Evolutionary conservation across 2,113 vertebrate species (phyloP).

Genomic region (Macquaria ambigua): DNA sequence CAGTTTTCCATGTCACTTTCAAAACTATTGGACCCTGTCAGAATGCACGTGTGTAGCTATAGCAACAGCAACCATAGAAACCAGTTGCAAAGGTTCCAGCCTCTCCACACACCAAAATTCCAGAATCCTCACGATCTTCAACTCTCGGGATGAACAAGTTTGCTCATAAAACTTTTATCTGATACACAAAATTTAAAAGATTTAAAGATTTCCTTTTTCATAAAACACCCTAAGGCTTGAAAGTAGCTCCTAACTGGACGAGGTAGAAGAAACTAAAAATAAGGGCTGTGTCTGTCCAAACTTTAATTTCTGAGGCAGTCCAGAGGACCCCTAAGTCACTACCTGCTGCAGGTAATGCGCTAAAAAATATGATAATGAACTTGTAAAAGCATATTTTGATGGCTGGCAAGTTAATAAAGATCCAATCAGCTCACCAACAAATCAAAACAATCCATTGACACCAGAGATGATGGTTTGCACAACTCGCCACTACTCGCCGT

Average conservation of each 20-base stretch:
- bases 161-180: not conserved
- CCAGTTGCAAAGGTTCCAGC: slow-evolving; percentile 6
- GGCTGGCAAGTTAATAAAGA: not conserved
- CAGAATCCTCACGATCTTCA: not conserved
- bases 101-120: not conserved
- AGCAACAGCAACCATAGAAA: slow-evolving; percentile 10
- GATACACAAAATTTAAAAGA: not conserved
- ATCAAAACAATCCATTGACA: slow-evolving; percentile 3
- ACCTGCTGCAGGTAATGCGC: not conserved
- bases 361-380: not conserved
- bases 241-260: not conserved
- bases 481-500: not conserved
- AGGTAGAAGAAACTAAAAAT: not conserved
- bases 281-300: not conserved
- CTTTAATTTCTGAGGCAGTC: not conserved
- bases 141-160: not conserved
- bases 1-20: not conserved
- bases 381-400: not conserved
- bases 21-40: slow-evolving; percentile 8
- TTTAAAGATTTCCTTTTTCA: not conserved
- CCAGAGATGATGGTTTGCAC: not conserved
- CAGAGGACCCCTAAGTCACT: not conserved
- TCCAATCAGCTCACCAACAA: not conserved
- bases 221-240: not conserved
- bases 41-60: slow-evolving; percentile 6